Conservation (phyloP, 2,797 vertebrate genomes). For the Xerus rutilus region DNA sequence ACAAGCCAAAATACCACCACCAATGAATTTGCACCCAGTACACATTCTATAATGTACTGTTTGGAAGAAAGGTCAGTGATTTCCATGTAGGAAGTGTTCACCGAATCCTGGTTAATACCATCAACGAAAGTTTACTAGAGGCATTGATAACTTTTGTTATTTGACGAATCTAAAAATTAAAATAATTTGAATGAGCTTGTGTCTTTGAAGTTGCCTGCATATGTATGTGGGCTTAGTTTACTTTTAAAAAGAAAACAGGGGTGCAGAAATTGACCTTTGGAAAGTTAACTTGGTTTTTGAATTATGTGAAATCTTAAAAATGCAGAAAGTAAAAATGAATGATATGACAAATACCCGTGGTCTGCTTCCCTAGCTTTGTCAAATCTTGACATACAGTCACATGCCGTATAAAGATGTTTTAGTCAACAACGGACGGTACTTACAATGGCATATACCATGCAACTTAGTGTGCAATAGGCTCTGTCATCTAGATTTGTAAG, state of each 20-base stretch:
- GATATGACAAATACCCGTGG: neutral
- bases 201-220: neutral
- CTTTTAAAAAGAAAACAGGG: neutral
- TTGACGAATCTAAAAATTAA: slow-evolving; percentile 9
- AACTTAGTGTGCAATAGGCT: neutral
- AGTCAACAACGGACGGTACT: neutral
- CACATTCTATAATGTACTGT: neutral
- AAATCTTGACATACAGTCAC: neutral
- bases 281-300: neutral
- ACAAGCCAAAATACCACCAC: neutral
- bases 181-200: neutral
- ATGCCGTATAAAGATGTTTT: neutral
- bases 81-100: neutral
- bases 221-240: neutral
- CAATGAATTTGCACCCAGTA: neutral
- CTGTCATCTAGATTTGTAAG: neutral
- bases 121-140: neutral
- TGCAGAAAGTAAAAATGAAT: neutral
- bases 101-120: neutral
- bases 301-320: neutral
- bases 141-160: neutral
- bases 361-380: neutral
- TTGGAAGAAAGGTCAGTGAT: neutral
- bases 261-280: neutral
- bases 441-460: too few relatives aligned